A percentile compares a stretch with the other conserved stretches of the same genome.
Conservation (phyloP, 2,888 invertebrate species). For the Imbricaverruca yamaguchii region DNA sequence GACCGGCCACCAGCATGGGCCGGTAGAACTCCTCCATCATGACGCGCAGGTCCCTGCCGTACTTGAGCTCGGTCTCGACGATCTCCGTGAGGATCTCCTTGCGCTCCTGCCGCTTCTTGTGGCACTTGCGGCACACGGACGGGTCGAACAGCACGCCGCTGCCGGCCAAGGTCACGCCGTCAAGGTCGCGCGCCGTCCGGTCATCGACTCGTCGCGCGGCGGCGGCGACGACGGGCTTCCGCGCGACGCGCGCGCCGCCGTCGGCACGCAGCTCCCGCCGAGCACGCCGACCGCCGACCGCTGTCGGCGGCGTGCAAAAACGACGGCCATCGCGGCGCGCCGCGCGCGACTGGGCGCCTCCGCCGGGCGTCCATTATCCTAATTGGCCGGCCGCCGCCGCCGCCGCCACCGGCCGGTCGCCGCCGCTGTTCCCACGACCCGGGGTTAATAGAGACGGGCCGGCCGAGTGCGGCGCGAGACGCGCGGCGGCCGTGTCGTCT, state of each 20-base stretch:
- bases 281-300: too few relatives aligned
- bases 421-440: background rate
- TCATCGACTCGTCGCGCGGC: too few relatives aligned
- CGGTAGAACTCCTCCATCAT: constrained; percentile 84
- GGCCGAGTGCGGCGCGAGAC: too few relatives aligned
- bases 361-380: background rate
- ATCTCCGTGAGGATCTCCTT: constrained; percentile 93
- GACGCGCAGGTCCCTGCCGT: constrained; percentile 84
- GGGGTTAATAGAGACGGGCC: constrained; percentile 18
- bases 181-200: constrained; percentile 24
- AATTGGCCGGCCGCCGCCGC: too few relatives aligned
- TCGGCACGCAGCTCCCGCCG: too few relatives aligned
- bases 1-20: constrained; percentile 85
- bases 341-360: background rate
- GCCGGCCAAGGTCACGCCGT: constrained; percentile 31
- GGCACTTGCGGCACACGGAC: constrained; percentile 73
- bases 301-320: too few relatives aligned
- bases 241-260: too few relatives aligned
- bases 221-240: too few relatives aligned
- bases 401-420: background rate
- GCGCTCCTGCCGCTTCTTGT: constrained; percentile 76
- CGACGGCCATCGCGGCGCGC: background rate
- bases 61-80: constrained; percentile 91
- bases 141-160: constrained; percentile 64
- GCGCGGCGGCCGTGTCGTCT: too few relatives aligned